Evolutionary conservation across 2,888 invertebrate species (phyloP).

Genomic region (Agrilus biguttatus): DNA sequence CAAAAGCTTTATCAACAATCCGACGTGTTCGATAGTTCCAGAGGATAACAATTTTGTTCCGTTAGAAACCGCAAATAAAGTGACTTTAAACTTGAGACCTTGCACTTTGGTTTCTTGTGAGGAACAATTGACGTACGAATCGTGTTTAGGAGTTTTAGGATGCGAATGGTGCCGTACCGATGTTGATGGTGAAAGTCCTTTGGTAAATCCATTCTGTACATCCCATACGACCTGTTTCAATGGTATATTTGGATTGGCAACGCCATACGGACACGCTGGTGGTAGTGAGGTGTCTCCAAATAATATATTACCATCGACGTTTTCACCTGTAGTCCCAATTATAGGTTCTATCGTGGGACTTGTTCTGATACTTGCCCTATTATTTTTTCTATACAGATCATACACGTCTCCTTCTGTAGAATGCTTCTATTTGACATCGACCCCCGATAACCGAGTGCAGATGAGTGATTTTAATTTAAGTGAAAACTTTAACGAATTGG

Average conservation of each 20-base stretch:
- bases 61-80: constrained; percentile 4
- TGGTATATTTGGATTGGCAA: constrained; percentile 68
- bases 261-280: constrained; percentile 67
- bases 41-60: constrained; percentile 14
- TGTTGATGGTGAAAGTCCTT: constrained; percentile 52
- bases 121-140: constrained; percentile 43
- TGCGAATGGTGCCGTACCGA: constrained; percentile 88
- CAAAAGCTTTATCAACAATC: constrained; percentile 20
- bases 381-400: constrained; percentile 72
- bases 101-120: constrained; percentile 60
- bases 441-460: constrained; percentile 44
- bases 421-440: constrained; percentile 36
- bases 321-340: constrained; percentile 73
- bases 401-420: constrained; percentile 36
- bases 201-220: constrained; percentile 64
- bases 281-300: constrained; percentile 29
- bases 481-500: constrained; percentile 47
- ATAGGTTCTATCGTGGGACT: constrained; percentile 74
- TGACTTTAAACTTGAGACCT: constrained; percentile 30
- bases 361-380: constrained; percentile 65
- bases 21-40: constrained; percentile 21
- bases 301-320: constrained; percentile 33
- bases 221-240: constrained; percentile 72
- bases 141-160: constrained; percentile 58
- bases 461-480: constrained; percentile 62